A percentile compares a stretch with the other conserved stretches of the same genome.
These are phyloP conservation scores for Hirudinaria manillensis DNA, from an alignment of 2,888 invertebrate species.

Conservation along the genomic window DNA sequence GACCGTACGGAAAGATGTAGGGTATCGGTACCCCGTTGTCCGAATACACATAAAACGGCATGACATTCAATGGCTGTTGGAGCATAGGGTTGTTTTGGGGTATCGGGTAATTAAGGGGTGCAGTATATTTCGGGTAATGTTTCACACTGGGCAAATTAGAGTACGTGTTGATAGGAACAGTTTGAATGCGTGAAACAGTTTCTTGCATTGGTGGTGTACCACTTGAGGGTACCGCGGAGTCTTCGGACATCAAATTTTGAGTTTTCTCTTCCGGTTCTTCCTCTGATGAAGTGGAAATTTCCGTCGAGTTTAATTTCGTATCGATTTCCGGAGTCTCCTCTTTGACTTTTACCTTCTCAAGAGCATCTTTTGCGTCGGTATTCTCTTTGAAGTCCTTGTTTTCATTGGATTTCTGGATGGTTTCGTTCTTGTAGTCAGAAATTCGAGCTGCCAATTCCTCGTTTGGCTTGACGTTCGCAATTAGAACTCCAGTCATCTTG, in stretches of 20 bases:
- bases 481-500: slow-evolving; percentile 83
- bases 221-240: too few relatives aligned
- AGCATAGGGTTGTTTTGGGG: too few relatives aligned
- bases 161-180: too few relatives aligned
- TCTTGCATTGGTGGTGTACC: too few relatives aligned
- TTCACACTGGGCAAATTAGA: too few relatives aligned
- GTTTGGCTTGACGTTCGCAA: slow-evolving; percentile 77
- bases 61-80: not conserved
- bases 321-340: too few relatives aligned
- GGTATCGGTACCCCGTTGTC: not conserved
- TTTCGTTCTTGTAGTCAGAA: slow-evolving; percentile 80
- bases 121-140: too few relatives aligned
- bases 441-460: slow-evolving; percentile 79
- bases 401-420: slow-evolving; percentile 57
- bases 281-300: too few relatives aligned
- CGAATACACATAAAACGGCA: not conserved
- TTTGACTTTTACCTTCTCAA: not conserved
- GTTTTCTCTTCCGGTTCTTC: too few relatives aligned
- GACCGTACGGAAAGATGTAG: not conserved
- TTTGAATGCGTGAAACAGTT: too few relatives aligned
- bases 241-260: not conserved
- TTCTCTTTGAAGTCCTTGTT: not conserved
- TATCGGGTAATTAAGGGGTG: too few relatives aligned
- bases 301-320: too few relatives aligned
- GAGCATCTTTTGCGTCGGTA: not conserved